Conservation (phyloP, 2,113 vertebrate genomes). For the Phylloscopus whistleri region DNA sequence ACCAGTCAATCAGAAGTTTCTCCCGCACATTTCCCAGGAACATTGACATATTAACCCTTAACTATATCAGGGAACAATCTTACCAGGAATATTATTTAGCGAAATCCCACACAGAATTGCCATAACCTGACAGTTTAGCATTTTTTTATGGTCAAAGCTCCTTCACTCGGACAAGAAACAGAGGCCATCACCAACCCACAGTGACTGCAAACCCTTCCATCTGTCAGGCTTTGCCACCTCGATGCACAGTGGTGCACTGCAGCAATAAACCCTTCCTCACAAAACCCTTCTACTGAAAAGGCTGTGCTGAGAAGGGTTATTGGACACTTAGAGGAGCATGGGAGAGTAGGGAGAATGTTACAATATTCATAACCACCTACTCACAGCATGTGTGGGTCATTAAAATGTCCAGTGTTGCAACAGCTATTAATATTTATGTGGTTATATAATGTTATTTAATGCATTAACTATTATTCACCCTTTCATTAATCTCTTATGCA, state of each 20-base stretch:
- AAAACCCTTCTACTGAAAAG: neutral
- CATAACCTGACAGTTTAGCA: neutral
- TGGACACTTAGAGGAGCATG: neutral
- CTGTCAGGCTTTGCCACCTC: neutral
- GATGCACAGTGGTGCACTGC: neutral
- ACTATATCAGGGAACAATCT: neutral
- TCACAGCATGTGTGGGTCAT: neutral
- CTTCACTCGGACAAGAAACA: neutral
- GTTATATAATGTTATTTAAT: slow-evolving; percentile 20
- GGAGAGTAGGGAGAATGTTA: neutral
- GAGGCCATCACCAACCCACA: neutral
- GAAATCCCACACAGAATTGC: neutral
- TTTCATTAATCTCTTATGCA: neutral
- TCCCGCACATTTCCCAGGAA: neutral
- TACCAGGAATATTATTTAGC: neutral
- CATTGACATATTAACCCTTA: neutral
- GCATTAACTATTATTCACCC: neutral
- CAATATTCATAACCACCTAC: neutral
- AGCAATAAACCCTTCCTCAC: neutral
- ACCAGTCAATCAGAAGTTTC: neutral
- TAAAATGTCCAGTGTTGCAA: slow-evolving; percentile 13
- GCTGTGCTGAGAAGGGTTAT: neutral
- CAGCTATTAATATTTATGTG: slow-evolving; percentile 13
- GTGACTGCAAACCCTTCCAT: neutral
- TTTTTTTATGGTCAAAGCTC: neutral